phyloP scores from a whole-genome alignment of 2,113 vertebrate species.

The Xyliphius kryptos region DNA sequence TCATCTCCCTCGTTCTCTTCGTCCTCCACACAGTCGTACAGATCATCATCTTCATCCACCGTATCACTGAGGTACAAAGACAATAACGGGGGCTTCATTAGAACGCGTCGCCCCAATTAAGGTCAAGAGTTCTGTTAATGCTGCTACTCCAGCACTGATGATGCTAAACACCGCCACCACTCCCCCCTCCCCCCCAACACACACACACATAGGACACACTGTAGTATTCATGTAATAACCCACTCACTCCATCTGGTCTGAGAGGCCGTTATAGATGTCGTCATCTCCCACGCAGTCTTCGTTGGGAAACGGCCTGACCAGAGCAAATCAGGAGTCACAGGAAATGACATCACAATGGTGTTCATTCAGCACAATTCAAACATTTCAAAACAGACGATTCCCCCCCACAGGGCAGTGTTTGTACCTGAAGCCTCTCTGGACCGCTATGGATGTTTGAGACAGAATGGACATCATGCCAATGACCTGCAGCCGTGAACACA shows the following conservation, averaged over 20 bases:
- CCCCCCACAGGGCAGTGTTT: not conserved
- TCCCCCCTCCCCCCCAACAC: no score
- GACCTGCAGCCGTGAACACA: constrained; percentile 13
- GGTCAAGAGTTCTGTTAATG: no score
- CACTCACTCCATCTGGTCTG: constrained; percentile 88
- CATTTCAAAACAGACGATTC: no score
- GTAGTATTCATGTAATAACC: no score
- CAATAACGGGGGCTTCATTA: no score
- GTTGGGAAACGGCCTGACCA: constrained; percentile 75
- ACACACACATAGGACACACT: no score
- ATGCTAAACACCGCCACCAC: no score
- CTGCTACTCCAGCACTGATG: no score
- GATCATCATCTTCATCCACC: constrained; percentile 81
- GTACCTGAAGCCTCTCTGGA: constrained; percentile 36
- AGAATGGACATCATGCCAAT: constrained; percentile 32
- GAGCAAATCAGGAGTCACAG: not conserved
- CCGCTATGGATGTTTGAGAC: constrained; percentile 9
- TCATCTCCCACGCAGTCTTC: constrained; percentile 74
- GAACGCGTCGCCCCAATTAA: no score
- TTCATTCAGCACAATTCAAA: no score
- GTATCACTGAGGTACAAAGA: constrained; percentile 67
- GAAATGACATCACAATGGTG: no score
- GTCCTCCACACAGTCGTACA: constrained; percentile 84
- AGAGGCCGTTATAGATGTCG: constrained; percentile 85
- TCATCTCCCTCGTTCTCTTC: constrained; percentile 80